phyloP scores from a whole-genome alignment of 2,113 vertebrate genomes.

The Lonchura striata region DNA sequence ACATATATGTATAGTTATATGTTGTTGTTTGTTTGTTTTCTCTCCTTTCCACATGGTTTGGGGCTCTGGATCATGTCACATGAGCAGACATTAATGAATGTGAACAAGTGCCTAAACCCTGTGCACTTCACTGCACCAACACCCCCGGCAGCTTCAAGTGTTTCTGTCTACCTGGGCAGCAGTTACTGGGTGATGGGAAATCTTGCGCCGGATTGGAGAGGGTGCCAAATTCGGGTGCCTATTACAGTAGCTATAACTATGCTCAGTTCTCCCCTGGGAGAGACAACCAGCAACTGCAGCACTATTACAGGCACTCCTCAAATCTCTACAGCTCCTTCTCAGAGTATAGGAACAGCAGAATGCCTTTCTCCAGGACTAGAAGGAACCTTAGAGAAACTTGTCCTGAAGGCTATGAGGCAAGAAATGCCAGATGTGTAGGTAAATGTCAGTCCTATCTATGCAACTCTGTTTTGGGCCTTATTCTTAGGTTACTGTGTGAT shows the following conservation, averaged over 20 bases:
- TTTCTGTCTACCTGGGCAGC: constrained; percentile 88
- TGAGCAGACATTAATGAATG: constrained; percentile 98
- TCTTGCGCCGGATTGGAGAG: constrained; percentile 95
- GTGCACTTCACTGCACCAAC: constrained; percentile 93
- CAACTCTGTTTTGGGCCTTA: constrained; percentile 35
- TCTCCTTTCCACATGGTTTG: constrained; percentile 72
- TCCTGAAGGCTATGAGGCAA: constrained; percentile 86
- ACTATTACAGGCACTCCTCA: constrained; percentile 89
- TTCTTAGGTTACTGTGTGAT: background rate
- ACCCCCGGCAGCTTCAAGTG: constrained; percentile 95
- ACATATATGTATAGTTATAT: constrained; percentile 24
- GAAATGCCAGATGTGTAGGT: constrained; percentile 86
- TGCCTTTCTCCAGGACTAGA: constrained; percentile 77
- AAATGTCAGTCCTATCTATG: constrained; percentile 79
- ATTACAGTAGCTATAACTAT: constrained; percentile 82
- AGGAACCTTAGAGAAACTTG: constrained; percentile 83
- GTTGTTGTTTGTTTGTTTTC: constrained; percentile 69
- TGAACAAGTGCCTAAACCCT: constrained; percentile 87
- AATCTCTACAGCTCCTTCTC: constrained; percentile 88
- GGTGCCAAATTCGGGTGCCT: constrained; percentile 83
- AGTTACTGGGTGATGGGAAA: constrained; percentile 93
- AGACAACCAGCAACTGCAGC: constrained; percentile 79
- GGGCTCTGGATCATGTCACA: constrained; percentile 76
- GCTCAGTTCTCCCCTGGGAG: constrained; percentile 82
- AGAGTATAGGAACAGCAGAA: constrained; percentile 78